Evolutionary conservation across 2,888 invertebrate genomes (phyloP).

Genomic region (Euplagia quadripunctaria): DNA sequence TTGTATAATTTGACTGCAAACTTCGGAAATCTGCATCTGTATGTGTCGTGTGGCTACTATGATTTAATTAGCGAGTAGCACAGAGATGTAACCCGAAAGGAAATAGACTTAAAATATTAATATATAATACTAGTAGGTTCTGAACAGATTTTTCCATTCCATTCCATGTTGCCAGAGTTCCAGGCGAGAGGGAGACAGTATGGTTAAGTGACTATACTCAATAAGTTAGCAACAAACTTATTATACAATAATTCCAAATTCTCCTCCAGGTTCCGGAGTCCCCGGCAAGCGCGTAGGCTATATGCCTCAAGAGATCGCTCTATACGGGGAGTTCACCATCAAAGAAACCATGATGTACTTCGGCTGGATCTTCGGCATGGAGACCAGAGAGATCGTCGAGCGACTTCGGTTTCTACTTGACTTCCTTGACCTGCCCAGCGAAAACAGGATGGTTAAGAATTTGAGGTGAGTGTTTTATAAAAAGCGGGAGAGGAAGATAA

Average conservation of each 20-base stretch:
- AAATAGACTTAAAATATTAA: too few species aligned
- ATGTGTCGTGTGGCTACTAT: too few species aligned
- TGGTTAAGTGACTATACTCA: too few species aligned
- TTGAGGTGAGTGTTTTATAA: slow-evolving; percentile 70
- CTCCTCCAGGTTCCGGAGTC: slow-evolving; percentile 90
- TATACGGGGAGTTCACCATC: slow-evolving; percentile 97
- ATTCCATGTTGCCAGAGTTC: too few species aligned
- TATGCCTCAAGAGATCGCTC: slow-evolving; percentile 97
- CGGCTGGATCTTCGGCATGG: slow-evolving; percentile 98
- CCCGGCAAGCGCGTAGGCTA: slow-evolving; percentile 98
- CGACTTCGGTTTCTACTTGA: slow-evolving; percentile 95
- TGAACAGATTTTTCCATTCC: too few species aligned
- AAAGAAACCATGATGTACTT: slow-evolving; percentile 98
- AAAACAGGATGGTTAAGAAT: slow-evolving; percentile 90
- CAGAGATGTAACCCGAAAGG: too few species aligned
- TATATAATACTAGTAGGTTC: not conserved
- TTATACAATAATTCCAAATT: not conserved
- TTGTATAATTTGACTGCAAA: too few species aligned
- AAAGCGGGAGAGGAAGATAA: not conserved
- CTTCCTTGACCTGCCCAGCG: slow-evolving; percentile 96
- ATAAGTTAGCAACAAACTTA: not conserved
- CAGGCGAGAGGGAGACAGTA: too few species aligned
- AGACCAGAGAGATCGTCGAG: slow-evolving; percentile 92
- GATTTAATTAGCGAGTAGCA: too few species aligned
- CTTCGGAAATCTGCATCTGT: too few species aligned